phyloP scores from a whole-genome alignment of 2,113 vertebrate species.

The Myrmecophaga tridactyla region DNA sequence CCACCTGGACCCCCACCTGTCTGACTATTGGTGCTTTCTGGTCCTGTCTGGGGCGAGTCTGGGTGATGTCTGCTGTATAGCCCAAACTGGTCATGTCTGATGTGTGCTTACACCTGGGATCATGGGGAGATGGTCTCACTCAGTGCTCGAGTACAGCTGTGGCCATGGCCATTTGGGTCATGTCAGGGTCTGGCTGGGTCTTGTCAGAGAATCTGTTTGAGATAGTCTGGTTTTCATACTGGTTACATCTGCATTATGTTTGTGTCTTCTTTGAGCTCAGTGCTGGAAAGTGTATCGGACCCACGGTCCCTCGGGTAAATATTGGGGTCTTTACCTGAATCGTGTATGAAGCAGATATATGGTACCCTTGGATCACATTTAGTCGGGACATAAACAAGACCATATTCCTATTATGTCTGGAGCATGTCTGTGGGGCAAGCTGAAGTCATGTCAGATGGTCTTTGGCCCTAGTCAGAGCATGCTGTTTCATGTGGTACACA shows the following conservation, averaged over 20 bases:
- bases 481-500: background rate
- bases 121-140: background rate
- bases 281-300: background rate
- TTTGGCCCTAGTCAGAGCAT: background rate
- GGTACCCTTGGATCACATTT: background rate
- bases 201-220: background rate
- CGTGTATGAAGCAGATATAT: background rate
- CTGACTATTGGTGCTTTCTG: background rate
- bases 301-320: background rate
- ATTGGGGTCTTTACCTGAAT: background rate
- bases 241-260: background rate
- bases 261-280: background rate
- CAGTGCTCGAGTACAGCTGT: background rate
- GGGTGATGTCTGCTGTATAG: too few relatives aligned
- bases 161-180: background rate
- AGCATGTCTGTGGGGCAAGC: too few relatives aligned
- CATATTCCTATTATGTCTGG: background rate
- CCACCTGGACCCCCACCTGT: background rate
- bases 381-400: background rate
- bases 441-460: background rate
- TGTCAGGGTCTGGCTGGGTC: background rate
- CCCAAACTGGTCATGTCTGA: background rate
- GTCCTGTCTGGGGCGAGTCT: background rate
- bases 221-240: background rate
- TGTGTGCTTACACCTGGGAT: background rate